Conservation (phyloP, 2,888 invertebrate genomes). For the Opisthograptis luteolata region DNA sequence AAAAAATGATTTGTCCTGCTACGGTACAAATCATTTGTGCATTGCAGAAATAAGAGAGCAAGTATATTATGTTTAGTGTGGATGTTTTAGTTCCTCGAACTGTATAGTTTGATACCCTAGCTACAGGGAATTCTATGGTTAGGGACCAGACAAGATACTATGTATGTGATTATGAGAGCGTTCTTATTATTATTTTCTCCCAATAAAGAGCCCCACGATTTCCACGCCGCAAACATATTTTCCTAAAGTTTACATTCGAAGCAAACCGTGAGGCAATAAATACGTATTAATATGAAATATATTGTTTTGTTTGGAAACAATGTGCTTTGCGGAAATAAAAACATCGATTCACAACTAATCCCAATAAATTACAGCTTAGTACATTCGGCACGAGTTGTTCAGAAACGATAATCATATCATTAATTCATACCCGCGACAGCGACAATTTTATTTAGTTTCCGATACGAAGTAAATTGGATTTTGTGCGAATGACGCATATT, state of each 20-base stretch:
- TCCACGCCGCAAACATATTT: neutral
- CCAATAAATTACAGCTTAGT: slow-evolving; percentile 44
- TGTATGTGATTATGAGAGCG: no score
- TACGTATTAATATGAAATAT: slow-evolving; percentile 22
- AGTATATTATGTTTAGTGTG: no score
- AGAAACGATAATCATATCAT: slow-evolving; percentile 70
- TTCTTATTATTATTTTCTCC: neutral
- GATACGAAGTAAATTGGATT: slow-evolving; percentile 74
- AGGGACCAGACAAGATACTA: no score
- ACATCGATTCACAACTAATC: slow-evolving; percentile 41
- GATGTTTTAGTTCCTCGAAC: no score
- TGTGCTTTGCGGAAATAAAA: slow-evolving; percentile 25
- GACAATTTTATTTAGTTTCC: slow-evolving; percentile 66
- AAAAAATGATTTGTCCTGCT: no score
- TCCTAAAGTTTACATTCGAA: slow-evolving; percentile 8
- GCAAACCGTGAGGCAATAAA: slow-evolving; percentile 19
- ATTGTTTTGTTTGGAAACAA: slow-evolving; percentile 18
- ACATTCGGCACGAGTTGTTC: slow-evolving; percentile 55
- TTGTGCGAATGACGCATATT: slow-evolving; percentile 71
- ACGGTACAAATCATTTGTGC: no score
- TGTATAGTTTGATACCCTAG: no score
- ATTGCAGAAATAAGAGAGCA: no score
- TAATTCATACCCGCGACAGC: slow-evolving; percentile 65
- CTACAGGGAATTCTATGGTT: no score
- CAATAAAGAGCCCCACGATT: neutral